Conservation (phyloP, 2,113 vertebrate species). For the Gambusia affinis region DNA sequence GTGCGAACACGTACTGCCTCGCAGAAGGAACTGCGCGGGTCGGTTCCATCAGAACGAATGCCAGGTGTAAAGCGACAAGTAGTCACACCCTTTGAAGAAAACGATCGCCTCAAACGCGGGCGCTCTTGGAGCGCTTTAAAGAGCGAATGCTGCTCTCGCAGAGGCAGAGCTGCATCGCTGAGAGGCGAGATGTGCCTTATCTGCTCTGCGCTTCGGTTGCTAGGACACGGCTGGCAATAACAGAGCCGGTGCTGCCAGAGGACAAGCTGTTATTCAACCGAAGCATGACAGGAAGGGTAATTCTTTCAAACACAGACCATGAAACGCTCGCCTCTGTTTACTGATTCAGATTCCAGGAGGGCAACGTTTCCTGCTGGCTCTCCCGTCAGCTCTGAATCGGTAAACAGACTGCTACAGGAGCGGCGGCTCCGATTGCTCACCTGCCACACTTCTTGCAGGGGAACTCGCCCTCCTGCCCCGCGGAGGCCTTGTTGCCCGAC, state of each 20-base stretch:
- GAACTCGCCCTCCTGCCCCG: conserved; percentile 91
- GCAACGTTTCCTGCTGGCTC: conserved; percentile 14
- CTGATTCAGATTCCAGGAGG: conserved; percentile 26
- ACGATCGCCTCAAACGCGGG: not conserved
- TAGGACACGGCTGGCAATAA: conserved; percentile 76
- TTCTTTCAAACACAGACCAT: conserved; percentile 30
- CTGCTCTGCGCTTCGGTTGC: conserved; percentile 72
- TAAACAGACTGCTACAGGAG: not conserved
- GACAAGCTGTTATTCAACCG: conserved; percentile 53
- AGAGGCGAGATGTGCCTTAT: conserved; percentile 34
- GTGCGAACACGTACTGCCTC: too few relatives aligned
- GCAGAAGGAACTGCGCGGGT: not conserved
- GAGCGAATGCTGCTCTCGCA: conserved; percentile 12
- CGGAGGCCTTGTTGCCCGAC: conserved; percentile 76
- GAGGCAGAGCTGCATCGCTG: conserved; percentile 35
- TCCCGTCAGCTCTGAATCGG: not conserved
- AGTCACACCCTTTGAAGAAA: not conserved
- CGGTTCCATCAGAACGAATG: not conserved
- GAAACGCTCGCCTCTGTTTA: conserved; percentile 39
- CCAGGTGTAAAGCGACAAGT: too few relatives aligned
- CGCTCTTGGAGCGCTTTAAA: not conserved
- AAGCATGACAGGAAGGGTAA: conserved; percentile 37
- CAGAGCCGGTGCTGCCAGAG: conserved; percentile 63
- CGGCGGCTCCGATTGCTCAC: conserved; percentile 68
- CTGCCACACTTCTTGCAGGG: conserved; percentile 99